Evolutionary conservation across 2,113 vertebrate species (phyloP).

Genomic region (Polypterus bichir): DNA sequence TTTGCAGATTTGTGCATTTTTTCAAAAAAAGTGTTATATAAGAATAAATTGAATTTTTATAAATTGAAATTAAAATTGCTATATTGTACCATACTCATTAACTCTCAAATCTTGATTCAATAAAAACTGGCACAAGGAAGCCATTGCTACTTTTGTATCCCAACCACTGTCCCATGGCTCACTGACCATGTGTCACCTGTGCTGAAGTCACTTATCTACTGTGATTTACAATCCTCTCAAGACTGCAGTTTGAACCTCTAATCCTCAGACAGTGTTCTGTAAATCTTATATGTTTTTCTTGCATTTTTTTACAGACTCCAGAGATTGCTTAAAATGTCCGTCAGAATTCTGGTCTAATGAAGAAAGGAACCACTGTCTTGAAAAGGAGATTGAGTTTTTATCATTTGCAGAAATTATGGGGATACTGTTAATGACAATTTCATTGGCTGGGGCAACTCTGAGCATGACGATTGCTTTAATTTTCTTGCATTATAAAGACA

Average conservation of each 20-base stretch:
- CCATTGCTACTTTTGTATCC: not conserved
- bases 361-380: not conserved
- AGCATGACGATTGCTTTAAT: not conserved
- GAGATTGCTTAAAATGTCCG: not conserved
- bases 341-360: slow-evolving; percentile 1
- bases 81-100: no score
- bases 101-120: not conserved
- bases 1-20: no score
- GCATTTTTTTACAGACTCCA: slow-evolving; percentile 1
- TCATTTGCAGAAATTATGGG: slow-evolving; percentile 4
- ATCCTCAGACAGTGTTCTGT: no score
- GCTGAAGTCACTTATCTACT: not conserved
- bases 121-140: not conserved
- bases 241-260: no score
- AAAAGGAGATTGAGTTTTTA: slow-evolving; percentile 1
- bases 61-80: no score
- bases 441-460: not conserved
- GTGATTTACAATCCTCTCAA: not conserved
- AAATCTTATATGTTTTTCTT: not conserved
- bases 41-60: no score
- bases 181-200: not conserved
- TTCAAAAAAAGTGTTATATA: no score
- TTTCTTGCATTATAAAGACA: not conserved
- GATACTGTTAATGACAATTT: not conserved
- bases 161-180: not conserved